Evolutionary conservation across 2,888 invertebrate genomes (phyloP), one percentile per base, ranked within the genome.

Genomic region (Hydroisotoma schaefferi): DNA sequence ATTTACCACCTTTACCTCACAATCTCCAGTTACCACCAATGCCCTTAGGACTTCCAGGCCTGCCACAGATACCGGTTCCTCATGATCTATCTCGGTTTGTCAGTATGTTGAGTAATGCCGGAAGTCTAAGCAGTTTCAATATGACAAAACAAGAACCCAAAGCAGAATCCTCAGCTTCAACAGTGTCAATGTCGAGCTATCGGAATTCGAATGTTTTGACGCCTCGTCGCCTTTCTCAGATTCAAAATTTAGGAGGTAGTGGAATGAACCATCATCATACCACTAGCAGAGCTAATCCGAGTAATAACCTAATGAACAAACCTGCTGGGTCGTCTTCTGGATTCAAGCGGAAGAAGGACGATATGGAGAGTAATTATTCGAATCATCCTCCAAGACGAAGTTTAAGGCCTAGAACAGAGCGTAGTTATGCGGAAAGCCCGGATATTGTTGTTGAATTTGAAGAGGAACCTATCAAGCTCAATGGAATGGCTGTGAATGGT

Each of bases 341-440:
- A 54, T 57, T 72, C 44, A 72, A 72, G 46, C 53, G 72, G 44
- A 72, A 72, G 66, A 72, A 72, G 55, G 70, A 72, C 18, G 61
- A 63, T 1, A 48, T 56, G 5, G 59, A 51, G 38, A 53, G 49
- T 15, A n/a, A n/a, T n/a, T 62, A 61, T 27, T 51, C 37, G 25
- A 60, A 55, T 37, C 37, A 55, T 48, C 62, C 26, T 53, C 68
- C 72, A 22, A 66, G 90, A 67, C 81, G 91, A 61, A 89, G 90
- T 73, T 79, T 91, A 63, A 83, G 91, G 66, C 91, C 91, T 4
- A 83, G 91, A 58, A 87, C 87, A 4, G 91, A 90, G 75, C 85
- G 90, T 73, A 90, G 89, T 73, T 91, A 91, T 77, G 90, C 89
- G 0, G 91, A 91, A 77, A 87, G 86, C 74, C 90, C 87, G 0